Evolutionary conservation across 2,113 vertebrate genomes (phyloP), one percentile per base, ranked within the genome.

Genomic region (Poecilia latipinna): DNA sequence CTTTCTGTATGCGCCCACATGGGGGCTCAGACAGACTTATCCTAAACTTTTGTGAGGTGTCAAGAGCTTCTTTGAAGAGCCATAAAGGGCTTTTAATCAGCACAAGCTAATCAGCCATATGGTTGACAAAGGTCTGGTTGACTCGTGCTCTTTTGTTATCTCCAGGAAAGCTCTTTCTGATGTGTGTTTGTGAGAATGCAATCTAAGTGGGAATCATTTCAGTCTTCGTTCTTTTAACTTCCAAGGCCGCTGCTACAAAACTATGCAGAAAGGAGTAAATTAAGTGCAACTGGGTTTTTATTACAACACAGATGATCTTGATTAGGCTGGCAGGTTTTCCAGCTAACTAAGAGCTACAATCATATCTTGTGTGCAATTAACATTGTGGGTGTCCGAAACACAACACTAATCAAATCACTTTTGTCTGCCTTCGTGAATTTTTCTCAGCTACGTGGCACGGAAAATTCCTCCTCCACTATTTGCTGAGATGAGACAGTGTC

Each of bases 71-170:
- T 92, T 91, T 92, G 90, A 92, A 89, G 88, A 22, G 32, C 71
- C 69, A 77, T 54, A 87, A 85, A 82, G 71, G 51, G 57, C 75
- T 90, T 93, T 92, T 93, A 92, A 92, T 92, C 85, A 92, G 80
- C 65, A 80, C 10, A 69, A 65, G 78, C 74, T 91, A 89, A 92
- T 91, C 90, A 88, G 68, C 90, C 88, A 90, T 91, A 89, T 92
- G 88, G 78, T 80, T 90, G 80, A 88, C 88, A 88, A 89, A 86
- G 68, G 82, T 77, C 86, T 85, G 78, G 62, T 78, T 87, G 85
- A 87, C 78, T 88, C 79, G 42, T 77, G 77, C 65, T 82, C 86
- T 85, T 89, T 87, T 90, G 75, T 87, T 89, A 74, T 82, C 80
- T 81, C 80, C 42, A 54, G 54, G 68, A 70, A 68, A 79, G 75